These are phyloP conservation scores for Leucoraja ocellata DNA, from an alignment of 2,797 vertebrate genomes.

Conservation along the genomic window DNA sequence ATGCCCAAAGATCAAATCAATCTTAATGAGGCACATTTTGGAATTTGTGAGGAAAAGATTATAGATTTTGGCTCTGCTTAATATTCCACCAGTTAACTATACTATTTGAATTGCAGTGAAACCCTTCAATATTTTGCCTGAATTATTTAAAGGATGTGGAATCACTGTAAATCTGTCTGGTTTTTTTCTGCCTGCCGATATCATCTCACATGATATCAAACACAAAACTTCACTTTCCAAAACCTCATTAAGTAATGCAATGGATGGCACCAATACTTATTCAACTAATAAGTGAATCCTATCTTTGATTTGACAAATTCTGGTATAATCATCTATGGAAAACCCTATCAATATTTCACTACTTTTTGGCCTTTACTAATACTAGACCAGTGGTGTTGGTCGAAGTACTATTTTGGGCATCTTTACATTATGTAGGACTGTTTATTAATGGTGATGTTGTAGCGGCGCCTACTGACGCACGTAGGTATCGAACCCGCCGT, in stretches of 20 bases:
- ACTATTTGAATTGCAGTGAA: background rate
- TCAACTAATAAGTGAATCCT: background rate
- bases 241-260: background rate
- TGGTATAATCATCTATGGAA: background rate
- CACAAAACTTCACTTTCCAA: background rate
- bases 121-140: background rate
- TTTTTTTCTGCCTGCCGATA: background rate
- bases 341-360: background rate
- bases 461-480: too few species aligned
- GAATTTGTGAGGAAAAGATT: background rate
- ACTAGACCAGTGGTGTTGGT: background rate
- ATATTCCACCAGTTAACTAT: too few species aligned
- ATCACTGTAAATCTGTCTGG: background rate
- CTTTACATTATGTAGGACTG: background rate
- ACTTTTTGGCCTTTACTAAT: background rate
- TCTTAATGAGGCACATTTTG: background rate
- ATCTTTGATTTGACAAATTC: background rate
- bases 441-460: background rate
- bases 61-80: background rate
- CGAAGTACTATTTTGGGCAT: background rate
- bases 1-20: background rate
- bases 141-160: background rate
- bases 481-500: too few species aligned
- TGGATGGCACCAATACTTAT: background rate
- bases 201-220: background rate